phyloP scores from a whole-genome alignment of 1,140 invertebrate species.

The Papilio polytes region DNA sequence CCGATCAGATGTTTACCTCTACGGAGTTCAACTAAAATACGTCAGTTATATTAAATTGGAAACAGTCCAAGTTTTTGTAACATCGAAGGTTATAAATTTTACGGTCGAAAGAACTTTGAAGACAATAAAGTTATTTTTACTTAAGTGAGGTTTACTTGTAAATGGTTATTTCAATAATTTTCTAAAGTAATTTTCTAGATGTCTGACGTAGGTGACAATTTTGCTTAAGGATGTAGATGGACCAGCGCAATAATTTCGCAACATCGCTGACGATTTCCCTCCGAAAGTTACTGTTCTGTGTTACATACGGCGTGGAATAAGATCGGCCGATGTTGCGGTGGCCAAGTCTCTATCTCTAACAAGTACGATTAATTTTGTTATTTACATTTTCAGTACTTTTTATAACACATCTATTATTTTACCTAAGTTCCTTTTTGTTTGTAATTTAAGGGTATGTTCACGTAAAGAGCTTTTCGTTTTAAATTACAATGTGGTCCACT shows the following conservation, averaged over 20 bases:
- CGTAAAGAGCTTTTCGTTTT: neutral
- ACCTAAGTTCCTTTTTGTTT: neutral
- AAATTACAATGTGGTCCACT: neutral
- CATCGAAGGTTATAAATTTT: conserved; percentile 1
- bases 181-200: too few species aligned
- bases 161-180: neutral
- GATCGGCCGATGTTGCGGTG: conserved; percentile 18
- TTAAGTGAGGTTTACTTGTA: neutral
- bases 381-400: neutral
- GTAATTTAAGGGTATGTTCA: neutral
- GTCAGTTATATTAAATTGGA: conserved; percentile 12
- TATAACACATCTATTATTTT: too few species aligned
- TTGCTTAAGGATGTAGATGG: neutral
- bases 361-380: neutral
- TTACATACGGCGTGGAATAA: neutral
- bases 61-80: neutral
- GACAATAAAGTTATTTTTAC: neutral
- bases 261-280: neutral
- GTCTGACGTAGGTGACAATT: neutral
- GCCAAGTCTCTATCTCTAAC: neutral
- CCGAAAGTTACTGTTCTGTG: neutral
- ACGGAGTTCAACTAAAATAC: conserved; percentile 1
- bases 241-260: neutral
- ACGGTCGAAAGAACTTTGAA: conserved; percentile 3
- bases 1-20: neutral